These are phyloP conservation scores for Elephas maximus DNA, from an alignment of 2,113 vertebrate genomes.

Conservation along the genomic window DNA sequence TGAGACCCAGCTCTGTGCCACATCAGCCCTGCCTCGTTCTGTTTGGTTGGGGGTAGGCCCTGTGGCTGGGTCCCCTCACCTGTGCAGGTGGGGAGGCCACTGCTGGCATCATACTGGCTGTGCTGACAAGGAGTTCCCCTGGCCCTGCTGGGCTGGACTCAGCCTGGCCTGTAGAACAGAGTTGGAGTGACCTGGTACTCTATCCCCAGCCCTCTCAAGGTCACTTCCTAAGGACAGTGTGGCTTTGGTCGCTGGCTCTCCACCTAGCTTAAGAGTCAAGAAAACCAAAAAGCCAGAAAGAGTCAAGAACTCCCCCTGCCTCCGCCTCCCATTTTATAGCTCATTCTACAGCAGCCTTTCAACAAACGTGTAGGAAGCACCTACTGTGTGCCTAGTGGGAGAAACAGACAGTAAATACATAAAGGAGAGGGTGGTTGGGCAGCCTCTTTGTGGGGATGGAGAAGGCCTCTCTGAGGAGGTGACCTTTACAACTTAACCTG, in stretches of 20 bases:
- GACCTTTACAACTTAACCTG: neutral
- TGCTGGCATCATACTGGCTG: neutral
- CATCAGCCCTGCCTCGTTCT: neutral
- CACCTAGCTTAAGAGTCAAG: neutral
- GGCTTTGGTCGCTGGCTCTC: neutral
- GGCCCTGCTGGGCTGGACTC: neutral
- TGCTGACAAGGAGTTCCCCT: neutral
- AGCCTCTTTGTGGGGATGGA: neutral
- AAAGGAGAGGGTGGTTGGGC: neutral
- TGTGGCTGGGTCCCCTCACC: accelerated
- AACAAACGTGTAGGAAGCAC: neutral
- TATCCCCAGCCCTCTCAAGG: neutral
- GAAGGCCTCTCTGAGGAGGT: neutral
- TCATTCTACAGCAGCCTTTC: neutral
- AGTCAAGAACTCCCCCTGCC: too few species aligned
- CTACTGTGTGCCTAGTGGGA: accelerated
- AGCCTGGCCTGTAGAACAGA: neutral
- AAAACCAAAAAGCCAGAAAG: neutral
- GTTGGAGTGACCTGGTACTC: neutral
- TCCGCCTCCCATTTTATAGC: neutral
- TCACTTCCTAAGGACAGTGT: neutral
- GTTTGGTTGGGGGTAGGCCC: neutral
- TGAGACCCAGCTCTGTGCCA: neutral
- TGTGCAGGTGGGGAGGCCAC: neutral
- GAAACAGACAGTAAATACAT: accelerated